A percentile compares a stretch with the other conserved stretches of the same genome.
These are phyloP conservation scores for Acrossocheilus wenchowensis DNA, from an alignment of 2,797 vertebrate species.

Conservation along the genomic window DNA sequence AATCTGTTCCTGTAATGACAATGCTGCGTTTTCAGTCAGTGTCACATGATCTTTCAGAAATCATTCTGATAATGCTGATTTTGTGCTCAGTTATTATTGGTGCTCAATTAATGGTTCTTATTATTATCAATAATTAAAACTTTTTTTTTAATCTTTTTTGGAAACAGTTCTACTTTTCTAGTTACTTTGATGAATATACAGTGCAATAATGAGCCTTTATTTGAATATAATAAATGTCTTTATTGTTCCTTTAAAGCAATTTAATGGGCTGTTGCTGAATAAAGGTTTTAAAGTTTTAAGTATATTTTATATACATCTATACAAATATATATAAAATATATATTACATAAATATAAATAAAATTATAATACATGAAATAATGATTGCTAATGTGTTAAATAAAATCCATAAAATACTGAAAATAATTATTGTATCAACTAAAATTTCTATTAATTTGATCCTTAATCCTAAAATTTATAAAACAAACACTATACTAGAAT, in stretches of 20 bases:
- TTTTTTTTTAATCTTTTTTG: not conserved
- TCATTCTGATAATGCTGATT: not conserved
- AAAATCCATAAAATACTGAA: not conserved
- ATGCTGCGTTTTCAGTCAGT: not conserved
- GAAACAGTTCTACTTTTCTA: not conserved
- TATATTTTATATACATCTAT: not conserved
- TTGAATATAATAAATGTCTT: not conserved
- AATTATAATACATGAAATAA: not conserved
- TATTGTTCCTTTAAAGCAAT: not conserved
- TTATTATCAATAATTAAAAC: not conserved
- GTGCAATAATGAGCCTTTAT: not conserved
- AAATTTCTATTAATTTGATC: not conserved
- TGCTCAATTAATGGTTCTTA: not conserved
- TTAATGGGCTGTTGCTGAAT: not conserved
- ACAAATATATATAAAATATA: not conserved
- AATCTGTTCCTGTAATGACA: not conserved
- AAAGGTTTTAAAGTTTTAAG: not conserved
- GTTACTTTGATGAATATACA: not conserved
- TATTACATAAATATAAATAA: not conserved
- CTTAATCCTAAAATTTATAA: not conserved
- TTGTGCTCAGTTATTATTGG: not conserved
- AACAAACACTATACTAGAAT: not conserved
- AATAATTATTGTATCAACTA: not conserved
- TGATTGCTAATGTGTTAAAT: not conserved
- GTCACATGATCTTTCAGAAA: not conserved